Evolutionary conservation across 1,140 invertebrate genomes (phyloP), one percentile per base, ranked within the genome.

Genomic region (Heliothis subflexa): DNA sequence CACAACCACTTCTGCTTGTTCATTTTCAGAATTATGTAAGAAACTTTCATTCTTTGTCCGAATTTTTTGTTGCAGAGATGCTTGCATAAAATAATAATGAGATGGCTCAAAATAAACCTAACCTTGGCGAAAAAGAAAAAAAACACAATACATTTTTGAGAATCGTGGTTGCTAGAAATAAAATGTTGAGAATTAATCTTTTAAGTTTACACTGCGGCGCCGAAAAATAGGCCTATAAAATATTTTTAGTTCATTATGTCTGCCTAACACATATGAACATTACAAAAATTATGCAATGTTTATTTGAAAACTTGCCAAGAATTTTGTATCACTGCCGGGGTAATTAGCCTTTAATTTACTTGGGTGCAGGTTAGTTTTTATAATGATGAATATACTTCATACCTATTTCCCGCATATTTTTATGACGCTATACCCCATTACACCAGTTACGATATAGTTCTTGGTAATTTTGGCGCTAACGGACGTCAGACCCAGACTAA

Each of bases 261-360:
- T 61, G 59, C 14, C 25, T 61, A 62, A 62, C 59, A 62, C 1
- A 45, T 62, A 11, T 64, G 61, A 18, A 64, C 45, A 64, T 64
- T 64, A 64, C 61, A 64, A 64, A 10, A 45, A 64, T 64, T 64
- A 64, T 64, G 61, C 45, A 64, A 64, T 64, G 61, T 45, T 40
- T 9, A 40, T 64, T 40, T 64, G 61, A 16, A 47, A 12, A 11
- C 9, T 64, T 64, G 61, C 40, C 61, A 64, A 64, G 40, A 16
- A 40, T 62, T 40, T 16, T 33, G 14, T 62, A 62, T 62, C 61
- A 62, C 28, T 62, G 16, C 16, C 40, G 13, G 14, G 54, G 33
- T 40, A 47, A 18, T 21, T 18, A 47, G 45, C 16, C n/a, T 45
- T 45, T 64, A 16, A 16, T 47, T 45, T 55, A 18, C 14, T 52